A percentile compares a stretch with the other conserved stretches of the same genome.
Evolutionary conservation across 2,888 invertebrate species (phyloP).

Genomic region (Ernsta delagoae): DNA sequence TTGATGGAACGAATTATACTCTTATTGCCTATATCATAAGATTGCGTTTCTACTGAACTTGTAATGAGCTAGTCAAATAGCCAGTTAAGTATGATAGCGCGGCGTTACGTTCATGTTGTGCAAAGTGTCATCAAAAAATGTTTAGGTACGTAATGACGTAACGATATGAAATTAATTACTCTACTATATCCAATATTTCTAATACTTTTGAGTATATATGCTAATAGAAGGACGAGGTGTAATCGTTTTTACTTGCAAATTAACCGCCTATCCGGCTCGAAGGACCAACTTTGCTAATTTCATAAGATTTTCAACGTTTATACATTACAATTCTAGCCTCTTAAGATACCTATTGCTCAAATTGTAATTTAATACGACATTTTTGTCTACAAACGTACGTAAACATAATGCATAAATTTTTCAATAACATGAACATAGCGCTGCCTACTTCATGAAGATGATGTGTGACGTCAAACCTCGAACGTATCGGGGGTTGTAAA

Average conservation of each 20-base stretch:
- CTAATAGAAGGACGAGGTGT: not conserved
- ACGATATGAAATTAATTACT: not conserved
- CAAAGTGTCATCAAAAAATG: slow-evolving; percentile 4
- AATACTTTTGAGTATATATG: not conserved
- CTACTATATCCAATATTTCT: not conserved
- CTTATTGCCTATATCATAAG: slow-evolving; percentile 11
- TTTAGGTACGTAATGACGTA: not conserved
- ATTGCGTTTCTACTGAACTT: slow-evolving; percentile 26
- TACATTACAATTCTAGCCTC: not conserved
- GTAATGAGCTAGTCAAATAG: slow-evolving; percentile 31
- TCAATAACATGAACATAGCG: not conserved
- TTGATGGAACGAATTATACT: slow-evolving; percentile 7
- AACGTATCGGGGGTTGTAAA: slow-evolving; percentile 17
- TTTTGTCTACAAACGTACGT: not conserved
- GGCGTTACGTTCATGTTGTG: slow-evolving; percentile 5
- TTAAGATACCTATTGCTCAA: not conserved
- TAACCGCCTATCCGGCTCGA: slow-evolving; percentile 24
- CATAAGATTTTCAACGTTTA: not conserved
- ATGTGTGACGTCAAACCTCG: not conserved
- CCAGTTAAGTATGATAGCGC: slow-evolving; percentile 19
- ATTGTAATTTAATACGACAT: no score
- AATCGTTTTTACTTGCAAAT: not conserved
- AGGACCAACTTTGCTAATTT: slow-evolving; percentile 24
- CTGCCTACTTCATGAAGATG: not conserved
- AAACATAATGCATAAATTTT: no score